Evolutionary conservation across 2,888 invertebrate genomes (phyloP), one percentile per base, ranked within the genome.

Genomic region (Calliopum simillimum): DNA sequence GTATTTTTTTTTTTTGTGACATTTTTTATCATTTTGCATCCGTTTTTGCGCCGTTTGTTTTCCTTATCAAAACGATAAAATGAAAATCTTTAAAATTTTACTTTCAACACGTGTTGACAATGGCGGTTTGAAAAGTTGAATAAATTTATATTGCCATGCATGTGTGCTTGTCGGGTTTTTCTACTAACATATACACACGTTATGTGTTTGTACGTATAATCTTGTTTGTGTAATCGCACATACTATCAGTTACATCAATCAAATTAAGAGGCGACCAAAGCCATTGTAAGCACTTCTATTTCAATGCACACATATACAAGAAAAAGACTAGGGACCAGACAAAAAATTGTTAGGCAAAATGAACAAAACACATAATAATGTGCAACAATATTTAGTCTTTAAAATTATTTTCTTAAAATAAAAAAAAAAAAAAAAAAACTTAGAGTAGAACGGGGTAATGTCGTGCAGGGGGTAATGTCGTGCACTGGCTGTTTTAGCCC

Each of bases 261-360:
- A 70, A 62, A 63, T 56, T 66, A 61, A 61, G 46, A 8, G 47
- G n/a, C 64, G 59, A 43, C 41, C 51, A 53, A 44, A 25, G 6
- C 25, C 59, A 59, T 44, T 33, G 56, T 61, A 16, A 71, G 53
- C 41, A 69, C 73, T 71, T 73, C 70, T 71, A 73, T 73, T 33
- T 33, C 8, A 33, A 1, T 33, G 8, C 4, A 33, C 8, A 33
- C 33, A 33, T 8, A 33, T 69, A 68, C 69, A 69, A n/a, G n/a
- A n/a, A n/a, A n/a, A n/a, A n/a, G n/a, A n/a, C n/a, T n/a, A n/a
- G n/a, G n/a, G n/a, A n/a, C n/a, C n/a, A n/a, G n/a, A n/a, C n/a
- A n/a, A n/a, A n/a, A n/a, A n/a, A n/a, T n/a, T n/a, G n/a, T n/a
- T n/a, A n/a, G n/a, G n/a, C n/a, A n/a, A n/a, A n/a, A n/a, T n/a